Evolutionary conservation across 2,888 invertebrate genomes (phyloP), one percentile per base, ranked within the genome.

Genomic region (Zeuzera pyrina): DNA sequence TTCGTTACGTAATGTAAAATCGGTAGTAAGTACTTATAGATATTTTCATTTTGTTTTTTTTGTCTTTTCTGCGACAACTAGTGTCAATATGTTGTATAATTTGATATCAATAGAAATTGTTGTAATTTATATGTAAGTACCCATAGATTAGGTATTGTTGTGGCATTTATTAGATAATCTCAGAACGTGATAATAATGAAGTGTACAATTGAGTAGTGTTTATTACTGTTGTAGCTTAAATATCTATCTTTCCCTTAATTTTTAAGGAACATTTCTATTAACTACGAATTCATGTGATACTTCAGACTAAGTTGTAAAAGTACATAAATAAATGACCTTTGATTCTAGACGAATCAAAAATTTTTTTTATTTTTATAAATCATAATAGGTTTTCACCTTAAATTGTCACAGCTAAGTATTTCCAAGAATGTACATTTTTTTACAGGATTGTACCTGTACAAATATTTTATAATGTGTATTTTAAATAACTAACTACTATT

Each of bases 201-300:
- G 42, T 60, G 59, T 61, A 64, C 56, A 58, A 52, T 47, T 52
- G 51, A 43, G 52, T 59, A 47, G 59, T 61, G 51, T 52, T 49
- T 51, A 49, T 52, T 45, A 38, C 52, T 25, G 42, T 42, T 59
- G 50, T 68, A 63, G 57, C 45, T 57, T 65, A 63, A 32, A 60
- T 65, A 64, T 65, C 67, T 67, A 65, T 68, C 61, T 66, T 59
- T 49, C 50, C 43, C 22, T 43, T 52, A 49, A 14, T 21, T 14
- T n/a, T n/a, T 26, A 22, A 34, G 14, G 30, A 27, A 15, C 14
- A 14, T 30, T 15, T 52, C 43, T 51, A 38, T 61, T 59, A 50
- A 49, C 67, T 70, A 71, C 57, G 57, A 60, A 67, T 73, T 69
- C 59, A 72, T 74, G 74, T 76, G 73, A 76, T 76, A 76, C 69